Percentiles rank a stretch among this genome's conserved stretches.
Conservation (phyloP, 2,797 vertebrate species). For the Mionectes olivaceus region DNA sequence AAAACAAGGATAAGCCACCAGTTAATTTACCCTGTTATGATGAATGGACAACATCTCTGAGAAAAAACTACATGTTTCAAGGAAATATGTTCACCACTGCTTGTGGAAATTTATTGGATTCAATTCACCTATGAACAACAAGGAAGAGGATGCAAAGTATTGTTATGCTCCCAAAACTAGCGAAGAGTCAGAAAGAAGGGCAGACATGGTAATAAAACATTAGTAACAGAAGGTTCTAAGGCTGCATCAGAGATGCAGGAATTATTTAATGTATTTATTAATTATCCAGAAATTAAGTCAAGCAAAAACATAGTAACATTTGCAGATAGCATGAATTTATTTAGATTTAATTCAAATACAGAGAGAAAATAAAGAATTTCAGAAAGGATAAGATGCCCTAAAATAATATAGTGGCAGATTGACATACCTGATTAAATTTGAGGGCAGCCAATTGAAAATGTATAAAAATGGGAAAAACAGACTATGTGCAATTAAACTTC, state of each 20-base stretch:
- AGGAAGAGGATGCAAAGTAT: not conserved
- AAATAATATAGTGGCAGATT: not conserved
- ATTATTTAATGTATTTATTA: not conserved
- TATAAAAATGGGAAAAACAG: not conserved
- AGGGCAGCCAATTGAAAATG: not conserved
- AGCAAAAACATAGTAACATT: not conserved
- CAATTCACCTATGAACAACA: not conserved
- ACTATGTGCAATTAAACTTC: not conserved
- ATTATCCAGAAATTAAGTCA: not conserved
- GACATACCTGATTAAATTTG: not conserved
- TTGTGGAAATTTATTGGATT: not conserved
- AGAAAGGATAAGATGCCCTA: not conserved
- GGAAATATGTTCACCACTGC: not conserved
- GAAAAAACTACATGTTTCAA: not conserved
- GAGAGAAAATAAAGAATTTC: not conserved
- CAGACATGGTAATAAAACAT: not conserved
- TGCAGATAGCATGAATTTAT: not conserved
- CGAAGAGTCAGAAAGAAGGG: not conserved
- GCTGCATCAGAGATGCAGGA: not conserved
- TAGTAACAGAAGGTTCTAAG: not conserved
- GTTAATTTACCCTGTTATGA: not conserved
- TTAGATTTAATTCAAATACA: not conserved
- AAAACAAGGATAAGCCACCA: not conserved
- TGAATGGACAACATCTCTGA: not conserved
- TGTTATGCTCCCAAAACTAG: not conserved